A percentile compares a stretch with the other conserved stretches of the same genome.
phyloP scores from a whole-genome alignment of 2,797 vertebrate genomes.

The Melanotaenia parkinsoni region DNA sequence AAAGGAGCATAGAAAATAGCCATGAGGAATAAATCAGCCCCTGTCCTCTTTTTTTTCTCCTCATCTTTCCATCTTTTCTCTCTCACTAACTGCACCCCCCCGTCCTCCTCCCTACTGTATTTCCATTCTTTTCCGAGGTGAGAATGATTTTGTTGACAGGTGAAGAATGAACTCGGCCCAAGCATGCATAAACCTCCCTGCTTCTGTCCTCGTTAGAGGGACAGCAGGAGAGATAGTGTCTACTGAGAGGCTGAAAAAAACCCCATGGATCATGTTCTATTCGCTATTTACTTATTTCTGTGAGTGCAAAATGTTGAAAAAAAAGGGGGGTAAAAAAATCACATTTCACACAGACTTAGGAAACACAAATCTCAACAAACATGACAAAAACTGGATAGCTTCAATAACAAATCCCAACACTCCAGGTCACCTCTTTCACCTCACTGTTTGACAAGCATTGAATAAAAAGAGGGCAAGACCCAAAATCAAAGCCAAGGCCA shows the following conservation, averaged over 20 bases:
- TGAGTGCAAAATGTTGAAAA: conserved; percentile 11
- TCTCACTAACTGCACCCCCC: conserved; percentile 25
- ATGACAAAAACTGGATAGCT: conserved; percentile 8
- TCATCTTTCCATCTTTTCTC: conserved; percentile 36
- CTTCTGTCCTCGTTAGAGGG: conserved; percentile 60
- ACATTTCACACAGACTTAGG: neutral
- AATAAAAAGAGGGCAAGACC: conserved; percentile 50
- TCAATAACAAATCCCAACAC: conserved; percentile 10
- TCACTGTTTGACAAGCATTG: conserved; percentile 44
- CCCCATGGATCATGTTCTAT: conserved; percentile 15
- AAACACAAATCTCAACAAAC: conserved; percentile 26
- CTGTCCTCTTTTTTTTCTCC: conserved; percentile 34
- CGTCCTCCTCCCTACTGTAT: conserved; percentile 36
- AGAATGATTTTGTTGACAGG: conserved; percentile 71
- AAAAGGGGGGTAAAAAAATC: neutral
- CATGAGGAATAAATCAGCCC: conserved; percentile 58
- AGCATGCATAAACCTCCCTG: conserved; percentile 58
- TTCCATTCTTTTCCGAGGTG: conserved; percentile 45
- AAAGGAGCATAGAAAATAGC: conserved; percentile 54
- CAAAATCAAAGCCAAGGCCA: conserved; percentile 49
- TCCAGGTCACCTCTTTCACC: conserved; percentile 16
- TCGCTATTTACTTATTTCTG: conserved; percentile 22
- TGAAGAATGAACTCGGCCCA: conserved; percentile 64
- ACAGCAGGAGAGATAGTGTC: conserved; percentile 31
- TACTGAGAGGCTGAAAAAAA: conserved; percentile 26